These are phyloP conservation scores for Leptopterna dolabrata DNA, from an alignment of 2,888 invertebrate species.

Conservation along the genomic window DNA sequence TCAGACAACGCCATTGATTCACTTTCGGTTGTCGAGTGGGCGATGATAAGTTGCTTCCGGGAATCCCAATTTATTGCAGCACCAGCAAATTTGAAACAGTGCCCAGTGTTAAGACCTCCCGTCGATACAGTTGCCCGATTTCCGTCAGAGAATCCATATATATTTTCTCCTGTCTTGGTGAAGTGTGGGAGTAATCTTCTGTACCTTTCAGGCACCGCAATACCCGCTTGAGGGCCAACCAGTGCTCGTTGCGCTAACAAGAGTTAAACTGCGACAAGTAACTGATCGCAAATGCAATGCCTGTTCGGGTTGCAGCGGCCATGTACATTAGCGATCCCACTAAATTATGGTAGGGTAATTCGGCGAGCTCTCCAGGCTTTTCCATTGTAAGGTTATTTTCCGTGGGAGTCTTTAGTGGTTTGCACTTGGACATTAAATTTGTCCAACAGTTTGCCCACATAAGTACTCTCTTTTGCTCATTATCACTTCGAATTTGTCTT, in stretches of 20 bases:
- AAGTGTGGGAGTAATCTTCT: neutral
- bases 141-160: neutral
- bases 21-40: conserved; percentile 13
- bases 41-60: neutral
- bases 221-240: conserved; percentile 58
- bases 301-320: conserved; percentile 41
- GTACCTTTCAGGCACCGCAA: conserved; percentile 59
- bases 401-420: too few species aligned
- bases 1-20: conserved; percentile 9
- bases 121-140: conserved; percentile 49
- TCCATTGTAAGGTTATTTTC: too few species aligned
- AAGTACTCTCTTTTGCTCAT: too few species aligned
- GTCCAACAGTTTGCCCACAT: too few species aligned
- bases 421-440: too few species aligned
- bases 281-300: conserved; percentile 38
- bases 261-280: conserved; percentile 22
- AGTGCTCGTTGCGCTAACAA: conserved; percentile 34
- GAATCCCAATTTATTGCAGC: conserved; percentile 6
- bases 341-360: conserved; percentile 6
- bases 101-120: conserved; percentile 5
- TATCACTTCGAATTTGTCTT: too few species aligned
- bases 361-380: neutral
- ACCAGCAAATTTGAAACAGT: neutral
- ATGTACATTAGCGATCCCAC: conserved; percentile 46
- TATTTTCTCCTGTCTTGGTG: neutral